Evolutionary conservation across 37 sponge, comb jelly and placozoan genomes (phyloP), one percentile per base, ranked within the genome.

Genomic region (Axinella damicornis): DNA sequence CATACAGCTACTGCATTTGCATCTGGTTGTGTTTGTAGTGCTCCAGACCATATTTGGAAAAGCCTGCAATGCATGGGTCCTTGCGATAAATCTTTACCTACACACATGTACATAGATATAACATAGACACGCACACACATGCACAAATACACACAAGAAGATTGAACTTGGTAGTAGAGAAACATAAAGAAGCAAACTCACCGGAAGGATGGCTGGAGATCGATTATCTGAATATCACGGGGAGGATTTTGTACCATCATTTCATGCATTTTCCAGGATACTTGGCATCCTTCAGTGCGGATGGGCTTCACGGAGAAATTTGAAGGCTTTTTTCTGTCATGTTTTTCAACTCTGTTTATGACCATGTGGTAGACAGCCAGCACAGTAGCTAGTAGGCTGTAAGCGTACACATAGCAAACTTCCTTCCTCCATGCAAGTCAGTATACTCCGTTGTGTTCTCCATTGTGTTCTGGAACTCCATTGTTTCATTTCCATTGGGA

Each of bases 391-490:
- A 35, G 46, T 9, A 46, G 46, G 4, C 9, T 46, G 46, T 46
- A 88, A 21, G n/a, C 88, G 66, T 33, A 38, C 88, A 80, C 88
- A 88, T 19, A 88, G 40, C n/a, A 88, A 40, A 57, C 55, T 60
- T 15, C 88, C 88, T 57, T 36, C 52, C 18, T 65, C 37, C 12
- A n/a, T n/a, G n/a, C n/a, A 88, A 17, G 2, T 33, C 37, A n/a
- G 74, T 65, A 61, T 66, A 88, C 12, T 65, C n/a, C n/a, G n/a
- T n/a, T n/a, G n/a, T n/a, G n/a, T n/a, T n/a, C n/a, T n/a, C 69
- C 39, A 32, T 54, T 22, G 53, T 34, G 37, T 27, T 22, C 37
- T 33, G 18, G 0, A 40, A 41, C 24, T 63, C 53, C 53, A 86
- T 31, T 17, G 38, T 33, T 24, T 79, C 30, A 22, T 25, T 0